Base-by-base conservation (phyloP, 2,113 vertebrate species). In the Calidris pugnax region DNA sequence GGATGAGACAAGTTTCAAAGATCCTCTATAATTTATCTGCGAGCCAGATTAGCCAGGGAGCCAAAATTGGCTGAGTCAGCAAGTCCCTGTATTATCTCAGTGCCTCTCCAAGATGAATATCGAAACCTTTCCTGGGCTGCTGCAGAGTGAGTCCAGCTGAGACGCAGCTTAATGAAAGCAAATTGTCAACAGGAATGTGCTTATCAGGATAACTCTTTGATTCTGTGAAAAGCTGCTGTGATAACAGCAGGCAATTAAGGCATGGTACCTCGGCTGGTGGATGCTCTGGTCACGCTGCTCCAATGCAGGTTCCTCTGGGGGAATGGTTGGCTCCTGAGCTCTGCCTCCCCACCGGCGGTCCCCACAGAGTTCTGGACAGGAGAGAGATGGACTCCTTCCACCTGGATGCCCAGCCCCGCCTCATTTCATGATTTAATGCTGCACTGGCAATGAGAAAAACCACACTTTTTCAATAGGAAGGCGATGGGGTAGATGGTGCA, bases 241-340 rank as follows among this genome's bases (percentile, higher is more conserved):
- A 4, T 67, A 30, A 48, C 1, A 19, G 27, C 47, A 57, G 59
- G 59, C n/a, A 43, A 78, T 59, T 15, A 43, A 56, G 14, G 5
- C 20, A 2, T 3, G 1, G 23, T 4, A 37, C 21, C 68, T 24
- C 2, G 2, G n/a, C 8, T 6, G 1, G 39, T 2, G 2, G 63
- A 26, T 60, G 79, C 27, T 41, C 39, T 14, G 18, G 12, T 23
- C 57, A n/a, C 0, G 2, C 39, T 22, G 32, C 67, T 68, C 26
- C 10, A 14, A 7, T 3, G 11, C 0, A 28, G 41, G 26, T 33
- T 75, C 55, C 35, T 68, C 60, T 8, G 22, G 19, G 16, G 4
- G 48, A 64, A 64, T 1, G 0, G 7, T 20, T 1, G 3, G 43
- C 5, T 35, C 51, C 45, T 3, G 9, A 67, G 67, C 26, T 55